Conservation (phyloP, 2,888 invertebrate genomes). For the Galeopsomyia nigrocyanea region DNA sequence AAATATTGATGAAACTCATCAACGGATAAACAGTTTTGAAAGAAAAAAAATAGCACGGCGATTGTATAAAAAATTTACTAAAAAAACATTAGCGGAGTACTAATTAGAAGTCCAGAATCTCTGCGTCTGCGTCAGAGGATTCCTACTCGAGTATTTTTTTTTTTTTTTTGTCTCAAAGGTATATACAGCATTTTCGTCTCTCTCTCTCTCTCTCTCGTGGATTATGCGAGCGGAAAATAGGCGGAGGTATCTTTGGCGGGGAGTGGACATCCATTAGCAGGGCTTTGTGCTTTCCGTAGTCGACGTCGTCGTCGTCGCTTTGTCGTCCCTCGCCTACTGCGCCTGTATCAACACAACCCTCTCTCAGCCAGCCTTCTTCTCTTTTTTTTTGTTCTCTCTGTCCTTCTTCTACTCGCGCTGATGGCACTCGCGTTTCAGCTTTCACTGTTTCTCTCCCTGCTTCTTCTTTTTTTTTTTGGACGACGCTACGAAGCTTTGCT, state of each 20-base stretch:
- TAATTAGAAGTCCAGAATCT: too few species aligned
- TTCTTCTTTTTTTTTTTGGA: slow-evolving; percentile 19
- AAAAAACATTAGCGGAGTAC: too few species aligned
- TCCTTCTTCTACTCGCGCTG: slow-evolving; percentile 26
- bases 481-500: background rate
- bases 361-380: slow-evolving; percentile 45
- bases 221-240: slow-evolving; percentile 56
- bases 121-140: too few species aligned
- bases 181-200: background rate
- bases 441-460: slow-evolving; percentile 40
- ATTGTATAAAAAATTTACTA: too few species aligned
- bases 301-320: slow-evolving; percentile 39
- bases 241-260: slow-evolving; percentile 65
- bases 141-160: too few species aligned
- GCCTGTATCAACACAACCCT: slow-evolving; percentile 51
- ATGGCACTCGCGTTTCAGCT: background rate
- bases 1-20: too few species aligned
- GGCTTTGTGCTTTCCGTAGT: slow-evolving; percentile 59
- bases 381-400: slow-evolving; percentile 41
- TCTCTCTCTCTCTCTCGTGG: slow-evolving; percentile 38
- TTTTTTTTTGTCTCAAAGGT: background rate
- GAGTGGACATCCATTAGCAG: slow-evolving; percentile 68
- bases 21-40: too few species aligned
- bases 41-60: too few species aligned
- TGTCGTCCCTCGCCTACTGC: slow-evolving; percentile 39